Evolutionary conservation across 2,113 vertebrate species (phyloP).

Genomic region (Spilogale gracilis): DNA sequence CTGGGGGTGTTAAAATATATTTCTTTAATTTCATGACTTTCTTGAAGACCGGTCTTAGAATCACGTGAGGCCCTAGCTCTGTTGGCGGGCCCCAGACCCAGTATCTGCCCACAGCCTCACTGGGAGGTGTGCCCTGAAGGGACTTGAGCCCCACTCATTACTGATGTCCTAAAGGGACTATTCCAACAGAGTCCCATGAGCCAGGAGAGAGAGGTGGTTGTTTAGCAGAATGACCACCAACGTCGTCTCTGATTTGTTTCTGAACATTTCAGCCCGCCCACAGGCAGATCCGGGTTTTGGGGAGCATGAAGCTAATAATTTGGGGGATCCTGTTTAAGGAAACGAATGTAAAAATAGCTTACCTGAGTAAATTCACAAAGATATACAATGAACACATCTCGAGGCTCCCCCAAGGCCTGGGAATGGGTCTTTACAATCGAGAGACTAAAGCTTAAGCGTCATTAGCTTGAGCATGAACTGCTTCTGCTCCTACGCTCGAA

Average conservation of each 20-base stretch:
- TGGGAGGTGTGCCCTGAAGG: neutral
- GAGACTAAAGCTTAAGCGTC: neutral
- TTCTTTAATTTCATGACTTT: neutral
- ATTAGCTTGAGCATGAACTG: neutral
- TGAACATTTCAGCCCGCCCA: neutral
- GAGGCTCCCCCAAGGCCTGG: neutral
- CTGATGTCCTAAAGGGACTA: neutral
- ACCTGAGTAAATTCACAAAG: neutral
- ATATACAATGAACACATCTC: neutral
- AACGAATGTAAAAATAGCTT: neutral
- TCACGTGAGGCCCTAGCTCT: fast-evolving
- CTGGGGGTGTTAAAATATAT: neutral
- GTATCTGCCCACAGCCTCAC: neutral
- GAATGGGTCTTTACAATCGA: neutral
- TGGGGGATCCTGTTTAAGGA: neutral
- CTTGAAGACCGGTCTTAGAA: neutral
- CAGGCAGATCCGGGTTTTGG: neutral
- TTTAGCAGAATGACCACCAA: neutral
- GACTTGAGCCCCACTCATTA: neutral
- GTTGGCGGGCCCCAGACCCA: too few relatives aligned
- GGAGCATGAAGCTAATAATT: neutral
- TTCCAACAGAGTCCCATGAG: neutral
- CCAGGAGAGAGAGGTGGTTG: neutral
- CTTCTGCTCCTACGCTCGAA: neutral
- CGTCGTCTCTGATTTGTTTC: neutral